A percentile compares a stretch with the other conserved stretches of the same genome.
Conservation (phyloP, 2,797 vertebrate genomes). For the Thamnophis elegans region DNA sequence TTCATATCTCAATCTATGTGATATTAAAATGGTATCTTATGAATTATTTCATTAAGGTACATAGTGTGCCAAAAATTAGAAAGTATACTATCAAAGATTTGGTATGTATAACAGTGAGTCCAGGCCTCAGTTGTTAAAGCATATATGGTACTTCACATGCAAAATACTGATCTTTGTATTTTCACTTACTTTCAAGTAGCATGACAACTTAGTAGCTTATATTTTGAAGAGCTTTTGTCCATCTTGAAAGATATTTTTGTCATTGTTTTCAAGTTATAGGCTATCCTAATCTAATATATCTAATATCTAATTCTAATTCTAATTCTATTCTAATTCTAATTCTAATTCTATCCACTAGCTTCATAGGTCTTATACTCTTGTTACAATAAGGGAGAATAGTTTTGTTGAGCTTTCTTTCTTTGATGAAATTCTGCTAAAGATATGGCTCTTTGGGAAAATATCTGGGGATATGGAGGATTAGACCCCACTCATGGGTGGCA, state of each 20-base stretch:
- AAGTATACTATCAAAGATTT: neutral
- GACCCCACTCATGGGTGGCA: neutral
- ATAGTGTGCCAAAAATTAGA: neutral
- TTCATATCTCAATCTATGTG: neutral
- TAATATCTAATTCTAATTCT: too few species aligned
- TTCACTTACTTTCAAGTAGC: neutral
- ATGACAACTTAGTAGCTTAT: neutral
- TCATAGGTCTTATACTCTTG: neutral
- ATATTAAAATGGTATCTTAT: neutral
- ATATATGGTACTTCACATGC: neutral
- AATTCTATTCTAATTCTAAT: too few species aligned
- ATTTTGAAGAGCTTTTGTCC: neutral
- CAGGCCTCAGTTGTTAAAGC: neutral
- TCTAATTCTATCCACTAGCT: too few species aligned
- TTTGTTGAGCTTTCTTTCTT: neutral
- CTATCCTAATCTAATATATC: too few species aligned
- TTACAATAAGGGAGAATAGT: neutral
- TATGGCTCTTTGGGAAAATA: neutral
- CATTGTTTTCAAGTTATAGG: neutral
- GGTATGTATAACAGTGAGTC: neutral
- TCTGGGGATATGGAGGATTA: neutral
- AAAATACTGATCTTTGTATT: neutral
- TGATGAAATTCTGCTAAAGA: neutral
- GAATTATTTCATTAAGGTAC: neutral
- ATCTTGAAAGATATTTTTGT: neutral